These are phyloP conservation scores for Tiliacea aurago DNA, from an alignment of 2,888 invertebrate species.

Conservation along the genomic window DNA sequence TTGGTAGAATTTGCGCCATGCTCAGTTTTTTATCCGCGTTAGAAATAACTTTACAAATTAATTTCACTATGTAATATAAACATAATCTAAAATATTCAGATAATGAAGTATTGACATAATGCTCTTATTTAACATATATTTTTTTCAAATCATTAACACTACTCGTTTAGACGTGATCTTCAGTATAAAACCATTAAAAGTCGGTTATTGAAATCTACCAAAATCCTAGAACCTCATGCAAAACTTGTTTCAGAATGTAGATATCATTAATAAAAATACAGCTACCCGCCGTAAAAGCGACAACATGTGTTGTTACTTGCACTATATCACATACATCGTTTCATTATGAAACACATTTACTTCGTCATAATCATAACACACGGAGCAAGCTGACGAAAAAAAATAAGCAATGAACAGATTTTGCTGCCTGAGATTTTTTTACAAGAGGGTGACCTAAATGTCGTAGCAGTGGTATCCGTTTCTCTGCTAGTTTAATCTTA, in stretches of 20 bases:
- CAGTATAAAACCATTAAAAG: too few species aligned
- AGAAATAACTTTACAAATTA: too few species aligned
- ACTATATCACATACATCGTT: constrained; percentile 48
- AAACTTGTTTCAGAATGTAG: constrained; percentile 34
- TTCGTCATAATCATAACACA: constrained; percentile 30
- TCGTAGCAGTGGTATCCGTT: neutral
- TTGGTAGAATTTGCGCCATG: too few species aligned
- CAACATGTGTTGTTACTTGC: constrained; percentile 56
- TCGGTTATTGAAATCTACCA: constrained; percentile 23
- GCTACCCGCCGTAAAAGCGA: constrained; percentile 37
- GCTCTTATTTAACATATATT: too few species aligned
- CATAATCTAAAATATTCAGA: too few species aligned
- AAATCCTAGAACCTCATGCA: constrained; percentile 11
- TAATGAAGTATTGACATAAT: too few species aligned
- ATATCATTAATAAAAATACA: constrained; percentile 45
- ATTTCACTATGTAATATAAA: too few species aligned
- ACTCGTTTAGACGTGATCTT: too few species aligned
- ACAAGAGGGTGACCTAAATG: constrained; percentile 21
- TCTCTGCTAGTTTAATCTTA: constrained; percentile 16
- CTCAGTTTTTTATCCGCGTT: too few species aligned
- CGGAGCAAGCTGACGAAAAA: constrained; percentile 39
- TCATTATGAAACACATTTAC: constrained; percentile 56
- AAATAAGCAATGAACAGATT: constrained; percentile 44
- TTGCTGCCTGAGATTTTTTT: constrained; percentile 24
- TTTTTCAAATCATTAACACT: too few species aligned